Evolutionary conservation across 2,888 invertebrate species (phyloP).

Genomic region (Dyspetes luteomarginatus): DNA sequence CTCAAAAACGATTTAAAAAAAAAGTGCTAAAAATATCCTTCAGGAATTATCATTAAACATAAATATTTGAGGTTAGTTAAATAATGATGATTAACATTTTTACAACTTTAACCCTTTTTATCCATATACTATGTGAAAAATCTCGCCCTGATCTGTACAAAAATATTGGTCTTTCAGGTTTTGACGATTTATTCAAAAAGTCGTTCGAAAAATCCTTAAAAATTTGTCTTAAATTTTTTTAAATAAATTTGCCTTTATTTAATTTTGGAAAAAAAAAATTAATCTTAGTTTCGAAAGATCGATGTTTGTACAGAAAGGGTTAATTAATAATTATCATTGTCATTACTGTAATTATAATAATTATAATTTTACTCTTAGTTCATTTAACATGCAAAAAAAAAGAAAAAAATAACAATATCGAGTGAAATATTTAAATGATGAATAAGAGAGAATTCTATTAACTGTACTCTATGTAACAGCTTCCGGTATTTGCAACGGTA

Average conservation of each 20-base stretch:
- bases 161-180: too few species aligned
- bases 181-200: too few species aligned
- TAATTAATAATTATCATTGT: background rate
- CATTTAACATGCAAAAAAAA: background rate
- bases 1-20: slow-evolving; percentile 35
- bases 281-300: too few species aligned
- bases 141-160: too few species aligned
- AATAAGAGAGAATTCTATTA: slow-evolving; percentile 27
- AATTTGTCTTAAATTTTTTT: too few species aligned
- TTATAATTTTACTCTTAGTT: background rate
- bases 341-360: background rate
- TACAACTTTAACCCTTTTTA: too few species aligned
- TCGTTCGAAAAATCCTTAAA: too few species aligned
- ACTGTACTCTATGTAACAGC: slow-evolving; percentile 29
- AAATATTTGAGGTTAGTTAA: slow-evolving; percentile 57
- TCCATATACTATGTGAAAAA: too few species aligned
- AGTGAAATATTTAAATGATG: slow-evolving; percentile 21
- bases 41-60: slow-evolving; percentile 63
- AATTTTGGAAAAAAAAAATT: too few species aligned
- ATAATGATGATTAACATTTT: background rate
- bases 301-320: too few species aligned
- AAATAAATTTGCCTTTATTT: too few species aligned
- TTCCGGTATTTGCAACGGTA: slow-evolving; percentile 65
- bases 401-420: background rate
- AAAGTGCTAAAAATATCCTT: slow-evolving; percentile 57